phyloP scores from a whole-genome alignment of 1,140 invertebrate genomes.

The Heterodera carotae region DNA sequence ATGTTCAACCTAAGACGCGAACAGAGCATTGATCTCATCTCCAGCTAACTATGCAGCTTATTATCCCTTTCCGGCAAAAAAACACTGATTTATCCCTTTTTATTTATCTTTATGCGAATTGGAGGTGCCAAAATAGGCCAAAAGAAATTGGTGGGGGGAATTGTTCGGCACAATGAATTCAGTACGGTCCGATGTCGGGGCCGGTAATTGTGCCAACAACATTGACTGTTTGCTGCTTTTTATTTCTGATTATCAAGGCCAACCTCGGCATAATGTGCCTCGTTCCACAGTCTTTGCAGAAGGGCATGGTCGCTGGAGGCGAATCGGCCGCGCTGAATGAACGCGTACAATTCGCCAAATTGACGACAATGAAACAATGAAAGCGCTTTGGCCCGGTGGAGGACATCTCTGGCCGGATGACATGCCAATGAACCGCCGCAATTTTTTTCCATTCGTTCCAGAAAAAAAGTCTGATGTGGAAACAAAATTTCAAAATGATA shows the following conservation, averaged over 20 bases:
- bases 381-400: conserved; percentile 81
- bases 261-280: conserved; percentile 72
- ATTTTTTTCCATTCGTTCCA: background rate
- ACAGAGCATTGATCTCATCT: too few species aligned
- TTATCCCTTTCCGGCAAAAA: too few species aligned
- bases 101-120: too few species aligned
- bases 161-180: background rate
- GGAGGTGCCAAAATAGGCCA: too few species aligned
- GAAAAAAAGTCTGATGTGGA: conserved; percentile 2
- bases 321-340: conserved; percentile 91
- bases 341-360: conserved; percentile 91
- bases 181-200: background rate
- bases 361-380: conserved; percentile 77
- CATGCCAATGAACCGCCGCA: conserved; percentile 12
- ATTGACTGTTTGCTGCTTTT: too few species aligned
- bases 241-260: too few species aligned
- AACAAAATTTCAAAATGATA: conserved; percentile 13
- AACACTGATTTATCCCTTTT: too few species aligned
- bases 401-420: conserved; percentile 14
- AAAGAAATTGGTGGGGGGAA: background rate
- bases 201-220: too few species aligned
- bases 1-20: conserved; percentile 74
- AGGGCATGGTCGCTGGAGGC: conserved; percentile 92
- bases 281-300: conserved; percentile 79
- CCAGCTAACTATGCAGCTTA: too few species aligned